Evolutionary conservation across 2,888 invertebrate species (phyloP), one percentile per base, ranked within the genome.

Genomic region (Himalopsyche japonica): DNA sequence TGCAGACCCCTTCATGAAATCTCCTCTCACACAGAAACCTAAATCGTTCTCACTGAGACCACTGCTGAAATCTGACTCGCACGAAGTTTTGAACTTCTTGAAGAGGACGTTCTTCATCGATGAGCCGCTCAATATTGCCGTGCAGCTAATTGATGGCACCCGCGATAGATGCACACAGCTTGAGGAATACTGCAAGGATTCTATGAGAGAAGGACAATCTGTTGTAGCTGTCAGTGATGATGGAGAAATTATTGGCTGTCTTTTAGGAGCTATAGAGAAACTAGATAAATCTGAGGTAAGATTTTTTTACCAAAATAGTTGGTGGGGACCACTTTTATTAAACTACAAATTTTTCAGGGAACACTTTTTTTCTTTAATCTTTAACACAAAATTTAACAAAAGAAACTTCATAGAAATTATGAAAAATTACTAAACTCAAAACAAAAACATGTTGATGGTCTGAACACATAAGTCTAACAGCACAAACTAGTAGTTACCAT

Each of bases 161-260:
- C 82, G 90, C 5, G 86, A 91, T 15, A 90, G 90, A 0, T 94
- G 94, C 87, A 82, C 89, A 0, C 95, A 95, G 87, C 89, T 95
- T 30, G 95, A 95, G 87, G 92, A 93, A 0, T 95, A 94, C 89
- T 94, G 94, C 86, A 88, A 89, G 6, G 90, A 92, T 30, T 91
- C 93, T 0, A 88, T 95, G 6, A 89, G 91, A 3, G 93, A 94
- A 85, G 94, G 94, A 10, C 89, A 94, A 12, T 95, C 94, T 2
- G 90, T 94, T 47, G 94, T 95, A 90, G 95, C 95, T 0, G 91
- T 94, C 0, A 92, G 93, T n/a, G 88, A 89, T 1, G 90, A 91
- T 18, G 94, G 94, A 5, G 92, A 94, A 84, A 91, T 95, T 34
- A 89, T 94, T 2, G 94, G 94, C 1, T 92, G 92, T n/a, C 89